Percentiles rank a stretch among this genome's conserved stretches.
phyloP scores from a whole-genome alignment of 2,113 vertebrate species.

The Romanogobio albipinnatus region DNA sequence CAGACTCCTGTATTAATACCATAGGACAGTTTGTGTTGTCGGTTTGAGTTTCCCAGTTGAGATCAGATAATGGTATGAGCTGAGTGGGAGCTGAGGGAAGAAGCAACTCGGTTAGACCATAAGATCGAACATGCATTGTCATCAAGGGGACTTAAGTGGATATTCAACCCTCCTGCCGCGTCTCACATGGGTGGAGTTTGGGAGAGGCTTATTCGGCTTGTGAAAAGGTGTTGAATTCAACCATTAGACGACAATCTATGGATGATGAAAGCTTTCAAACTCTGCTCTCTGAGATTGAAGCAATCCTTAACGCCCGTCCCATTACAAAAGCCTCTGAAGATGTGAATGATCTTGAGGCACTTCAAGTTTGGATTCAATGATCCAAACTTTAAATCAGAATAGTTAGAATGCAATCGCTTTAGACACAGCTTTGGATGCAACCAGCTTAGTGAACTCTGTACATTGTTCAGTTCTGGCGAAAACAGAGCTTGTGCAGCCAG shows the following conservation, averaged over 20 bases:
- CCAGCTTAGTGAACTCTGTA: too few relatives aligned
- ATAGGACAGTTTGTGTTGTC: background rate
- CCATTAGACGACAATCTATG: conserved; percentile 16
- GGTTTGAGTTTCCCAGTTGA: background rate
- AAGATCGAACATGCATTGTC: conserved; percentile 3
- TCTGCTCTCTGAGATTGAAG: conserved; percentile 5
- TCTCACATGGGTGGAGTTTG: too few relatives aligned
- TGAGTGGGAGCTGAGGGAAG: background rate
- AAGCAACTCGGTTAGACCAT: background rate
- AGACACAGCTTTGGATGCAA: too few relatives aligned
- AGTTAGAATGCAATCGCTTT: too few relatives aligned
- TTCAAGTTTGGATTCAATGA: background rate
- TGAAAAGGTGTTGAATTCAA: conserved; percentile 19
- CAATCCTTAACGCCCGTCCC: background rate
- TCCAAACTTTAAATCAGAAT: too few relatives aligned
- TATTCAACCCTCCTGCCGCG: conserved; percentile 31
- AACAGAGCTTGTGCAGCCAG: too few relatives aligned
- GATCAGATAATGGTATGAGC: conserved; percentile 12
- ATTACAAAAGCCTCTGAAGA: conserved; percentile 28
- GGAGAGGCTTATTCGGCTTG: conserved; percentile 14
- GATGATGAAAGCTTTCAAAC: conserved; percentile 22
- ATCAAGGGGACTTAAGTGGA: background rate
- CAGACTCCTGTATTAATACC: conserved; percentile 18
- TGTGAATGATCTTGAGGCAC: conserved; percentile 21
- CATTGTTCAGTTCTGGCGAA: too few relatives aligned